Percentiles rank a stretch among this genome's conserved stretches.
Conservation (phyloP, 2,113 vertebrate genomes). For the Platysternon megacephalum region DNA sequence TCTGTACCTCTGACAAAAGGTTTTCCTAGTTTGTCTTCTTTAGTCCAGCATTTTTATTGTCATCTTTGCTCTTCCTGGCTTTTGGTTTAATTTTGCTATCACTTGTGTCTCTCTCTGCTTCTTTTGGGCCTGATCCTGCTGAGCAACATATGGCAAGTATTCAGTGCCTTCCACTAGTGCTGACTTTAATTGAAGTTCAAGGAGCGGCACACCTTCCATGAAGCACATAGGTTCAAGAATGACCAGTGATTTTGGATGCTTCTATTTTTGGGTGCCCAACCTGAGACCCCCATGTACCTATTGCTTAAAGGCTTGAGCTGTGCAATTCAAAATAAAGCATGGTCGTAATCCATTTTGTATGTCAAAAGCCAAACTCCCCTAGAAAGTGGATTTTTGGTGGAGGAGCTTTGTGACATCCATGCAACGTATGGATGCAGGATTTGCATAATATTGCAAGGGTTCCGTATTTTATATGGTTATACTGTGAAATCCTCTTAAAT, state of each 20-base stretch:
- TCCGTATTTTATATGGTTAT: background rate
- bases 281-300: accelerated
- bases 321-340: background rate
- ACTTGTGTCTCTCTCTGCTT: background rate
- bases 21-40: background rate
- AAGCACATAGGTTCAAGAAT: background rate
- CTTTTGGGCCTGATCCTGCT: accelerated
- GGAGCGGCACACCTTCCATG: background rate
- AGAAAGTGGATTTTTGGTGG: background rate
- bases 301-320: background rate
- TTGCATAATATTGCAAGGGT: background rate
- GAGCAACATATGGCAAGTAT: accelerated
- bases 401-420: background rate
- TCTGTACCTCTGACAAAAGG: background rate
- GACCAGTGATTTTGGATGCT: background rate
- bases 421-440: background rate
- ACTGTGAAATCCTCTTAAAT: accelerated
- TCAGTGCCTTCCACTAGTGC: accelerated
- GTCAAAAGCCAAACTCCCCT: background rate
- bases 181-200: accelerated
- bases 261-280: background rate
- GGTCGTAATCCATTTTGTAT: background rate
- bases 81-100: background rate
- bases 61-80: background rate
- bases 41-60: background rate